Percentiles rank a stretch among this genome's conserved stretches.
Evolutionary conservation across 1,140 invertebrate genomes (phyloP).

Genomic region (Eulimnadia texana): DNA sequence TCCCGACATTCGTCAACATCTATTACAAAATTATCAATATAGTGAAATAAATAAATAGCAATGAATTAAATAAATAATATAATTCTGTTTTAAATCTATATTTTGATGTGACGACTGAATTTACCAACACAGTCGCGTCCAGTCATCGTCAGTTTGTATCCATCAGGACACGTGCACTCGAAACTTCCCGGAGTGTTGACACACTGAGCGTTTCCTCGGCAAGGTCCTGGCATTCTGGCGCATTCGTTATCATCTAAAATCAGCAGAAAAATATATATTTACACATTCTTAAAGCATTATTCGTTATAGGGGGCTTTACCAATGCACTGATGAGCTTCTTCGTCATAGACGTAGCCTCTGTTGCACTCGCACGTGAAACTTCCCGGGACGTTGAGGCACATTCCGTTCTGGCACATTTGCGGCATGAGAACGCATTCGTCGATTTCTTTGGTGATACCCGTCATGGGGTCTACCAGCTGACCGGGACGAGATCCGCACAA

Average conservation of each 20-base stretch:
- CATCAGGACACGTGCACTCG: slow-evolving; percentile 55
- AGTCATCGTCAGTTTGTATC: slow-evolving; percentile 51
- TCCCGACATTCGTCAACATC: slow-evolving; percentile 61
- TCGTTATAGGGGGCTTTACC: slow-evolving; percentile 27
- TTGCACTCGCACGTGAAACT: slow-evolving; percentile 56
- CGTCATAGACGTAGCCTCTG: slow-evolving; percentile 55
- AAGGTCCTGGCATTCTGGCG: slow-evolving; percentile 41
- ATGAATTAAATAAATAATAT: background rate
- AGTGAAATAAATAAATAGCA: background rate
- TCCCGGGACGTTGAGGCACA: slow-evolving; percentile 62
- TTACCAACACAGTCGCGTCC: slow-evolving; percentile 47
- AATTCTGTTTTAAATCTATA: background rate
- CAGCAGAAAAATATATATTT: slow-evolving; percentile 9
- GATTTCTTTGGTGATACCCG: slow-evolving; percentile 55
- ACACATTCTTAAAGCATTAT: background rate
- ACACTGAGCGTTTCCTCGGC: slow-evolving; percentile 64
- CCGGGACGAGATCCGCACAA: slow-evolving; percentile 35
- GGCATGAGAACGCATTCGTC: slow-evolving; percentile 71
- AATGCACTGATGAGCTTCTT: slow-evolving; percentile 58
- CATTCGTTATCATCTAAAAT: slow-evolving; percentile 50
- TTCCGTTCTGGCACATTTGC: slow-evolving; percentile 65
- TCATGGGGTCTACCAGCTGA: slow-evolving; percentile 57
- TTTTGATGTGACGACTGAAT: background rate
- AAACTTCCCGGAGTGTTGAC: slow-evolving; percentile 56
- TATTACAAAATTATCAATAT: slow-evolving; percentile 16